Evolutionary conservation across 1,140 invertebrate species (phyloP).

Genomic region (Eueides isabella): DNA sequence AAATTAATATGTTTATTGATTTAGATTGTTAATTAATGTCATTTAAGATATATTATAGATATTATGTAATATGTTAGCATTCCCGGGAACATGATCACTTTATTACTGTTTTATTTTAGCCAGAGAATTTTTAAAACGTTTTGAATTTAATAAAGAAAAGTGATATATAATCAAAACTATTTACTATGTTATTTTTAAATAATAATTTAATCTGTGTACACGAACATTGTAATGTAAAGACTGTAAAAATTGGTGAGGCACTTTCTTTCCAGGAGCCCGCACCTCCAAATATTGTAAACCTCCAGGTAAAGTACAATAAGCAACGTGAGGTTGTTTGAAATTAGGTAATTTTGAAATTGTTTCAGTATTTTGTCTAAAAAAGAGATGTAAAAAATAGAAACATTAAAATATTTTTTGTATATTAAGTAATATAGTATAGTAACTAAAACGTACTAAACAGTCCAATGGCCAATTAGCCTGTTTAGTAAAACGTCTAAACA

Average conservation of each 20-base stretch:
- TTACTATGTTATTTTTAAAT: background rate
- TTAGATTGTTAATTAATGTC: background rate
- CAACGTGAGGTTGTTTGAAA: constrained; percentile 67
- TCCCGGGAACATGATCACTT: too few species aligned
- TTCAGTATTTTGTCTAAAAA: background rate
- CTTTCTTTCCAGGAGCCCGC: constrained; percentile 69
- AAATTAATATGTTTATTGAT: constrained; percentile 4
- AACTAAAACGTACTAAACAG: too few species aligned
- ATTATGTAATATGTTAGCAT: too few species aligned
- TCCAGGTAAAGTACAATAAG: constrained; percentile 72
- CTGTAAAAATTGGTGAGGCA: constrained; percentile 69
- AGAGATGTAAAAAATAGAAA: background rate
- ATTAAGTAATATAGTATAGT: background rate
- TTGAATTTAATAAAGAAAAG: too few species aligned
- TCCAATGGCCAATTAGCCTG: too few species aligned
- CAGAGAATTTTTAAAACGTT: too few species aligned
- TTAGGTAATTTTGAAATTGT: constrained; percentile 39
- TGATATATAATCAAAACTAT: too few species aligned
- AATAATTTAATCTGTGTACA: constrained; percentile 8
- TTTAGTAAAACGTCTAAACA: too few species aligned
- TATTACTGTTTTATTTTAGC: too few species aligned
- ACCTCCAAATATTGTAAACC: constrained; percentile 78
- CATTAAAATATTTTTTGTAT: background rate
- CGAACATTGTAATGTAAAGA: constrained; percentile 63
- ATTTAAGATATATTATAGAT: too few species aligned